phyloP scores from a whole-genome alignment of 2,797 vertebrate genomes.

The Fratercula arctica region DNA sequence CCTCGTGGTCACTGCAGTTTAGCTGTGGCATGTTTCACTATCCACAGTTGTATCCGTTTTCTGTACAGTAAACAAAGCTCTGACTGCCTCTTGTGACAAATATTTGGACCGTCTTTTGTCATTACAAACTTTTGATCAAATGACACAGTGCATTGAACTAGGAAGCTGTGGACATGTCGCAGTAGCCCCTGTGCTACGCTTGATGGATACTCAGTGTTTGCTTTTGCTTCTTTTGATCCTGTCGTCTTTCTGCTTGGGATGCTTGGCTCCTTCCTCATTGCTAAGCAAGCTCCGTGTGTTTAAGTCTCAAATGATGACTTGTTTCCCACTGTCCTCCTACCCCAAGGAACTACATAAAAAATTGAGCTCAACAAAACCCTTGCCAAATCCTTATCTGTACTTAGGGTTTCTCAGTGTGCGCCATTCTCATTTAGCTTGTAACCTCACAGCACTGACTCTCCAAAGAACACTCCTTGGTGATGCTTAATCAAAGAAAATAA shows the following conservation, averaged over 20 bases:
- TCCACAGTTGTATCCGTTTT: background rate
- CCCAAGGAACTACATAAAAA: background rate
- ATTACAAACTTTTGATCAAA: background rate
- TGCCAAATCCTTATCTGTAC: background rate
- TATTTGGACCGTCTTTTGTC: background rate
- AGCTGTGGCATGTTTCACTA: background rate
- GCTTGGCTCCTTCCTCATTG: background rate
- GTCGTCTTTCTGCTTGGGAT: background rate
- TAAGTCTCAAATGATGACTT: background rate
- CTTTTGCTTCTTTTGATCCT: background rate
- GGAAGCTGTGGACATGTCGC: background rate
- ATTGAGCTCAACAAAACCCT: background rate
- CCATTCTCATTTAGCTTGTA: background rate
- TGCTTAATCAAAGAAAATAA: background rate
- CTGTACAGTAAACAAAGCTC: background rate
- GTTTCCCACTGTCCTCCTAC: background rate
- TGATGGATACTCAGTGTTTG: background rate
- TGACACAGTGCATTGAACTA: background rate
- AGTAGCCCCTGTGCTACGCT: rapidly evolving
- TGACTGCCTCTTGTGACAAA: background rate
- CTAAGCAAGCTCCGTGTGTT: background rate
- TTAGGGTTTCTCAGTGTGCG: background rate
- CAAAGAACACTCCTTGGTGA: background rate
- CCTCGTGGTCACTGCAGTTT: background rate
- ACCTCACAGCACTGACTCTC: background rate